Base-by-base conservation (phyloP, 1,140 invertebrate genomes). In the Bombus consobrinus region DNA sequence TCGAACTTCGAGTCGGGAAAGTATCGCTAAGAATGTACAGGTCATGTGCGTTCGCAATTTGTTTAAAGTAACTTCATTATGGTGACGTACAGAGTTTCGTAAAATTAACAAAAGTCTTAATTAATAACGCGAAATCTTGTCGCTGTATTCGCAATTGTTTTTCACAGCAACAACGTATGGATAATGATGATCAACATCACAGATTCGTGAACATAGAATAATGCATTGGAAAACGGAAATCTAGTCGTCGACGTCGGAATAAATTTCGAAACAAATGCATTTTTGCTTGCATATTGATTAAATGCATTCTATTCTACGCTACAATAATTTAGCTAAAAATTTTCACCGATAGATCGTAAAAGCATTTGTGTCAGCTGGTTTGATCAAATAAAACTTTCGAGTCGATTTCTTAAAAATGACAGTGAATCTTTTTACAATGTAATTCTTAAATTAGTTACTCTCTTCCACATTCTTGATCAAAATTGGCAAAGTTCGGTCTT, bases 401-500 rank as follows among this genome's bases (percentile, higher is more conserved):
- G 32, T 18, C 6, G 5, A 22, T n/a, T 18, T 25, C 3, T 74
- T 28, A n/a, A 53, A 53, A 15, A 15, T 32, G 18, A 2, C 34
- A 25, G 37, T 12, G 28, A 12, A 15, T 15, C 22, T 15, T 64
- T n/a, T 59, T 9, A 9, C 39, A 39, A 22, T 10, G 12, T 10
- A 28, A 28, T 69, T 59, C 8, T n/a, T 53, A 47, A 39, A 41
- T 62, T 62, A 25, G 69, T 8, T 66, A n/a, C 10, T 43, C 15
- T 81, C 69, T 34, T 87, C 86, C 22, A 77, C 1, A 41, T 73
- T 81, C 57, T 72, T 81, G 39, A 77, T 41, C 41, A 66, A 41
- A 43, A 86, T 25, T 22, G 88, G 74, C n/a, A 83, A 59, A 37
- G 62, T 72, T 22, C 10, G 43, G 15, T 81, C 85, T 78, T 74